Evolutionary conservation across 2,113 vertebrate genomes (phyloP).

Genomic region (Prunella fulvescens): DNA sequence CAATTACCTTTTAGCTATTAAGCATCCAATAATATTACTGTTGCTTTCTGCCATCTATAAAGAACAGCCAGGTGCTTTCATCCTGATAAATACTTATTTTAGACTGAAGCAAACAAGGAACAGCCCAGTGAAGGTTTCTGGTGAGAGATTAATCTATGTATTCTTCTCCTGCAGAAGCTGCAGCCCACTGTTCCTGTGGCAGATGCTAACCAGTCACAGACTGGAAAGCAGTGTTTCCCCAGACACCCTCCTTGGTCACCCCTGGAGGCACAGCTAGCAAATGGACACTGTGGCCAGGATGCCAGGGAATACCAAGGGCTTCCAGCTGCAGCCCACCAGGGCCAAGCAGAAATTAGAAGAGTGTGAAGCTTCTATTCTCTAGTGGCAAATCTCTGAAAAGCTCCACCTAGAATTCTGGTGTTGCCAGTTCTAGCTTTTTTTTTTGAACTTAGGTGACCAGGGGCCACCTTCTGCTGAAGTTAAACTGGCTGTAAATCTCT

Average conservation of each 20-base stretch:
- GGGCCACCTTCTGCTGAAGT: background rate
- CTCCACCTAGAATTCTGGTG: background rate
- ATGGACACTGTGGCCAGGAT: background rate
- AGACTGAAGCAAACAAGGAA: background rate
- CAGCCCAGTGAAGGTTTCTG: background rate
- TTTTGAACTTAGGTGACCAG: background rate
- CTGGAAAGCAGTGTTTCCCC: background rate
- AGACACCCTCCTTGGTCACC: background rate
- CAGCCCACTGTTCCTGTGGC: background rate
- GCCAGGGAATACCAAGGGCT: background rate
- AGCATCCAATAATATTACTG: background rate
- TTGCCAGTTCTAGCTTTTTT: background rate
- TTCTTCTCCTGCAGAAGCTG: background rate
- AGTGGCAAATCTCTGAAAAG: background rate
- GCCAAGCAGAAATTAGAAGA: background rate
- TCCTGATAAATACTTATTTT: background rate
- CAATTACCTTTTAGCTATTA: conserved; percentile 15
- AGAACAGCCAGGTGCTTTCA: background rate
- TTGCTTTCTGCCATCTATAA: background rate
- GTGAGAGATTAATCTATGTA: background rate
- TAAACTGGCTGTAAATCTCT: background rate
- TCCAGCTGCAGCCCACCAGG: background rate
- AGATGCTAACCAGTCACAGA: background rate
- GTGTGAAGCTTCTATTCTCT: background rate
- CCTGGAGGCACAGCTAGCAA: background rate